Evolutionary conservation across 2,888 invertebrate genomes (phyloP), one percentile per base, ranked within the genome.

Genomic region (Drosophila birchii): DNA sequence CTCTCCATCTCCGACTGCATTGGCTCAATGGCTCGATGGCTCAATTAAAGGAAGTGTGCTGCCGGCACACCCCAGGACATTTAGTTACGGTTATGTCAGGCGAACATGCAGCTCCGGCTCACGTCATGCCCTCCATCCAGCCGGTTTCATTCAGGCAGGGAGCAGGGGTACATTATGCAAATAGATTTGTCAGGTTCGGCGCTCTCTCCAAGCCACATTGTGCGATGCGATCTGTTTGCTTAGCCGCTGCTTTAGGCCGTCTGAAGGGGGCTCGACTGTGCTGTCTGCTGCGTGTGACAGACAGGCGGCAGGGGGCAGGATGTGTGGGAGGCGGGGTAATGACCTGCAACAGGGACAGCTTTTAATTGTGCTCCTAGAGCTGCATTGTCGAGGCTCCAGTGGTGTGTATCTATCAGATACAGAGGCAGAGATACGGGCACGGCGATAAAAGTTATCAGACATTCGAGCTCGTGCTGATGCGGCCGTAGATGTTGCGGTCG

Each of bases 41-140:
- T 87, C 80, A 86, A 86, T 85, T 86, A 87, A 69, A 55, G 67
- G 68, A 72, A 80, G 74, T 85, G 79, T 76, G 78, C 23, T 66
- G 44, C 59, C 54, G 79, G 55, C 76, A 76, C 79, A 70, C 78
- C 78, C 86, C 64, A 79, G 75, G 68, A 81, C 67, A 79, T 75
- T 34, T 20, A 16, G 54, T 78, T 78, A 78, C 78, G 82, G 55
- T 87, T 86, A 84, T 87, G 76, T 60, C 55, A 43, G 72, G 56
- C 49, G 55, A 72, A 76, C 86, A 86, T 87, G 79, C 89, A 82
- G 75, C 77, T 11, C 26, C 47, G 29, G 26, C 54, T 75, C 82
- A 76, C 77, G 79, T 83, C 88, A 78, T 75, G 29, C 34, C 56
- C 14, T 20, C 57, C 58, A 41, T 20, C 32, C 14, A 34, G 16